Percentiles rank a stretch among this genome's conserved stretches.
Conservation (phyloP, 2,797 vertebrate genomes). For the Carduelis carduelis region DNA sequence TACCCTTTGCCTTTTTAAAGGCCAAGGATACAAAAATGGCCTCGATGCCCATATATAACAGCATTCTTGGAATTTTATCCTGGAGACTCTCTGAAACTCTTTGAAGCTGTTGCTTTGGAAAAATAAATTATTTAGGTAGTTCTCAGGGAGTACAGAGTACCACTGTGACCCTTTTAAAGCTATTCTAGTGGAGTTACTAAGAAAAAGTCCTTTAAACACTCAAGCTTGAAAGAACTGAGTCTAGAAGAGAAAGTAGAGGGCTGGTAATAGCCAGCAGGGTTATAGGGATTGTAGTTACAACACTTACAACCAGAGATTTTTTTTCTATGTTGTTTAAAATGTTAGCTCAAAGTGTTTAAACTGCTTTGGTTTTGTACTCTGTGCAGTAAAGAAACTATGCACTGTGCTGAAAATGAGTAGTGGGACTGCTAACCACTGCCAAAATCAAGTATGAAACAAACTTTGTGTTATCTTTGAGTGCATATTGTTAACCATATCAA, state of each 20-base stretch:
- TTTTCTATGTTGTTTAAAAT: neutral
- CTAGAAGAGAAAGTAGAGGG: neutral
- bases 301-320: neutral
- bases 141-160: neutral
- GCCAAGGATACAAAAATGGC: neutral
- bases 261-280: neutral
- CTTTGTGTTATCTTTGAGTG: neutral
- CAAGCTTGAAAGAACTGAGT: neutral
- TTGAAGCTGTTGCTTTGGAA: neutral
- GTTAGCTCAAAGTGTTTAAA: neutral
- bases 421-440: neutral
- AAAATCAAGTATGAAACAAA: neutral
- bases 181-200: neutral
- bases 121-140: neutral
- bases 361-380: neutral
- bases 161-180: neutral
- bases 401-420: neutral
- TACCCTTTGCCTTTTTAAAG: neutral
- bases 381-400: neutral
- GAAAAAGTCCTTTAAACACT: neutral
- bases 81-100: neutral
- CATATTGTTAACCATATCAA: neutral
- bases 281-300: neutral
- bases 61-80: neutral
- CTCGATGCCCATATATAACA: neutral